Evolutionary conservation across 2,888 invertebrate genomes (phyloP).

Genomic region (Nomada ruficornis): DNA sequence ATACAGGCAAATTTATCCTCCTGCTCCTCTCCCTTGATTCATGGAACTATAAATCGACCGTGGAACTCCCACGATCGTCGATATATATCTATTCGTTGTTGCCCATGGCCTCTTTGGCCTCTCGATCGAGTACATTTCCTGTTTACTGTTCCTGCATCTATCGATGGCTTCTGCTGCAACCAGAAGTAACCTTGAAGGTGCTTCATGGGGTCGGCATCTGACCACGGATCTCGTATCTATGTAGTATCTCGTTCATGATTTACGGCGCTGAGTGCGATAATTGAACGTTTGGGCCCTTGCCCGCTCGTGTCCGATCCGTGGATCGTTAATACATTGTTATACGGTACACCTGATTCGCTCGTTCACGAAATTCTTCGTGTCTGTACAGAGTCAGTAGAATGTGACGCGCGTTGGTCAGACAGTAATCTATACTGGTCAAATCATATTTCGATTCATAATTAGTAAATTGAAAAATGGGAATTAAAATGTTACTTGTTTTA

Average conservation of each 20-base stretch:
- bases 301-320: conserved; percentile 29
- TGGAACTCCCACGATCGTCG: conserved; percentile 75
- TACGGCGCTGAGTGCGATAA: conserved; percentile 68
- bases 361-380: neutral
- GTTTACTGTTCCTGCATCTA: conserved; percentile 73
- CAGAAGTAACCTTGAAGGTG: conserved; percentile 72
- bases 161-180: conserved; percentile 69
- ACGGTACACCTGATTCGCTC: conserved; percentile 1
- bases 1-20: neutral
- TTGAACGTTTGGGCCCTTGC: conserved; percentile 67
- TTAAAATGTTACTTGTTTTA: too few species aligned
- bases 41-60: conserved; percentile 75
- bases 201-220: conserved; percentile 70
- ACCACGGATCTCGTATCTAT: conserved; percentile 67
- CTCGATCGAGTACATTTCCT: conserved; percentile 75
- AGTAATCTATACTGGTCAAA: too few species aligned
- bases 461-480: too few species aligned
- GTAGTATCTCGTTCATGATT: conserved; percentile 74
- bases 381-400: neutral
- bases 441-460: too few species aligned
- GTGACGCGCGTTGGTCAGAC: neutral
- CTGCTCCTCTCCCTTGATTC: conserved; percentile 61
- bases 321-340: conserved; percentile 41
- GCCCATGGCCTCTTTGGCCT: conserved; percentile 40
- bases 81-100: conserved; percentile 56